Conservation (phyloP, 2,113 vertebrate species). For the Gasterosteus nipponicus region DNA sequence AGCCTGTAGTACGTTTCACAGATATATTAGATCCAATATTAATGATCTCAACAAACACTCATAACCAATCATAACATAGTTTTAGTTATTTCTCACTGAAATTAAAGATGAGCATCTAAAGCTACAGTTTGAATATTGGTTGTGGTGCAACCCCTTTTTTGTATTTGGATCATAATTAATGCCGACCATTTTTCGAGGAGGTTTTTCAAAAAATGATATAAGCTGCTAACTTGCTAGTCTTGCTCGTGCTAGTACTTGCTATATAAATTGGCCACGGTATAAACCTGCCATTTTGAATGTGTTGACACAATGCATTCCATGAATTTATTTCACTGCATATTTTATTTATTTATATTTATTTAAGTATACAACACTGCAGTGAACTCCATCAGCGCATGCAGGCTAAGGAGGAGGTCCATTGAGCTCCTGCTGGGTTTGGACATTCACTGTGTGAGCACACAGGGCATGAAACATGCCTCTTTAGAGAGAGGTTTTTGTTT, state of each 20-base stretch:
- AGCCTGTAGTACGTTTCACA: not conserved
- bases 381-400: constrained; percentile 42
- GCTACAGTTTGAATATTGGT: not conserved
- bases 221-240: not conserved
- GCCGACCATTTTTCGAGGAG: not conserved
- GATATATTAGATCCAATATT: not conserved
- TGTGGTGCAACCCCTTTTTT: not conserved
- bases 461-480: constrained; percentile 63
- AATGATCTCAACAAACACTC: not conserved
- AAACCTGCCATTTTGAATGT: not conserved
- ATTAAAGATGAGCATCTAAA: not conserved
- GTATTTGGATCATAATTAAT: not conserved
- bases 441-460: constrained; percentile 59
- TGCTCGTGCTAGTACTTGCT: not conserved
- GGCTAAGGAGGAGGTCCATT: constrained; percentile 45
- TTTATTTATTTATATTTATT: constrained; percentile 5
- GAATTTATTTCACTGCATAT: constrained; percentile 19
- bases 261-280: not conserved
- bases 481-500: constrained; percentile 63
- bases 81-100: not conserved
- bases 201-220: not conserved
- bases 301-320: not conserved
- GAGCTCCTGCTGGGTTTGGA: constrained; percentile 51
- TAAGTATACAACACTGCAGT: constrained; percentile 20
- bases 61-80: not conserved